Conservation (phyloP, 2,113 vertebrate species). For the Salminus brasiliensis region DNA sequence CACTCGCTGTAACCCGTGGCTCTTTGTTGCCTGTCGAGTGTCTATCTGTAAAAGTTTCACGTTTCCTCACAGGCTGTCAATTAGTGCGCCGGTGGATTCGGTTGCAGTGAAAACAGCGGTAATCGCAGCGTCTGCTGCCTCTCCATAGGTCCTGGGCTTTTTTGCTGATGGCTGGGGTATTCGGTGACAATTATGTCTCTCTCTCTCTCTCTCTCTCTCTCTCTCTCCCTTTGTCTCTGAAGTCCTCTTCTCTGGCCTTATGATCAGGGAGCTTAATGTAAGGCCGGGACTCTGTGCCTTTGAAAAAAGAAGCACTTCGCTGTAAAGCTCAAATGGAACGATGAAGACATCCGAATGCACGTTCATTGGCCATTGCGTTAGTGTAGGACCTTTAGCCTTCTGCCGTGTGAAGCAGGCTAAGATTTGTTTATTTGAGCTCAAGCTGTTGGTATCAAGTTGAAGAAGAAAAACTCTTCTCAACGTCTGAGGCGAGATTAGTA, state of each 20-base stretch:
- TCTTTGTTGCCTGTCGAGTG: conserved; percentile 7
- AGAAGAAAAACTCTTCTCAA: no score
- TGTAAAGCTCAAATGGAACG: no score
- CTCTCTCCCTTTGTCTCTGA: conserved; percentile 6
- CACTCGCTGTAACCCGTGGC: conserved; percentile 21
- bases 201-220: conserved; percentile 13
- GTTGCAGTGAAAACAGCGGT: conserved; percentile 55
- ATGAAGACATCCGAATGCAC: no score
- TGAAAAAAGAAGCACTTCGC: no score
- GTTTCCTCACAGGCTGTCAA: conserved; percentile 44
- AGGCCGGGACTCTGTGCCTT: not conserved
- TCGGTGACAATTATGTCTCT: conserved; percentile 43
- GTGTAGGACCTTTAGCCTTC: no score
- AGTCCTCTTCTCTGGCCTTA: conserved; percentile 20
- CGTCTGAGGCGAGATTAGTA: no score
- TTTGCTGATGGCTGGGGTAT: conserved; percentile 38
- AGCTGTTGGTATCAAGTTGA: no score
- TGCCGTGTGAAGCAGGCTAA: no score
- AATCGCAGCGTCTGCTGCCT: conserved; percentile 42
- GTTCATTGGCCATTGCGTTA: no score
- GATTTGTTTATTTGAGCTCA: no score
- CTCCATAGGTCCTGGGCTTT: conserved; percentile 31
- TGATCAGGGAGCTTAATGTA: not conserved
- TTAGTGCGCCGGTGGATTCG: conserved; percentile 35
- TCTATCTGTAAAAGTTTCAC: conserved; percentile 39